phyloP scores from a whole-genome alignment of 1,140 invertebrate species.

The Sipha flava region DNA sequence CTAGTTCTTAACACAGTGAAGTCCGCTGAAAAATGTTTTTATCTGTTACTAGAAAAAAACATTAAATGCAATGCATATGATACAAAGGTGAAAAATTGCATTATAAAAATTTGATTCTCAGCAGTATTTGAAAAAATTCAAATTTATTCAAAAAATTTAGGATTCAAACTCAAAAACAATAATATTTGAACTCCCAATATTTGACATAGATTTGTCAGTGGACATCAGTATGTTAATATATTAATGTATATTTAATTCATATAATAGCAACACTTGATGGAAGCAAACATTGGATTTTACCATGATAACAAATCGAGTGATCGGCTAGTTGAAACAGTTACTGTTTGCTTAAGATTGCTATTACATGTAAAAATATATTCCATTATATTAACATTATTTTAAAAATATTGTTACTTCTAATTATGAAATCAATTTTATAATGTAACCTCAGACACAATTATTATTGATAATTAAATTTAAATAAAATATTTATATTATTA shows the following conservation, averaged over 20 bases:
- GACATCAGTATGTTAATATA: slow-evolving; percentile 12
- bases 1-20: slow-evolving; percentile 1
- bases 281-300: no score
- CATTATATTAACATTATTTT: background rate
- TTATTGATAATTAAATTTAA: background rate
- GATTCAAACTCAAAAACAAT: background rate
- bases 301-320: no score
- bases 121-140: background rate
- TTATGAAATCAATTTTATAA: background rate
- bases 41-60: background rate
- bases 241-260: background rate
- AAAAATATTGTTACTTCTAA: background rate
- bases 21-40: background rate
- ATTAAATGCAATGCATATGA: background rate
- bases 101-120: background rate
- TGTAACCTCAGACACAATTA: background rate
- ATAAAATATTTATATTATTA: no score
- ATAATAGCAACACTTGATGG: no score
- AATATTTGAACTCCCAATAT: background rate
- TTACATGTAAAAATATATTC: background rate
- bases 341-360: no score
- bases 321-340: no score
- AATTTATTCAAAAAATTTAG: background rate
- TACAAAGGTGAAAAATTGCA: background rate
- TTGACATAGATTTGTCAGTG: background rate